Base-by-base conservation (phyloP, 2,888 invertebrate species). In the Atrina japonica region DNA sequence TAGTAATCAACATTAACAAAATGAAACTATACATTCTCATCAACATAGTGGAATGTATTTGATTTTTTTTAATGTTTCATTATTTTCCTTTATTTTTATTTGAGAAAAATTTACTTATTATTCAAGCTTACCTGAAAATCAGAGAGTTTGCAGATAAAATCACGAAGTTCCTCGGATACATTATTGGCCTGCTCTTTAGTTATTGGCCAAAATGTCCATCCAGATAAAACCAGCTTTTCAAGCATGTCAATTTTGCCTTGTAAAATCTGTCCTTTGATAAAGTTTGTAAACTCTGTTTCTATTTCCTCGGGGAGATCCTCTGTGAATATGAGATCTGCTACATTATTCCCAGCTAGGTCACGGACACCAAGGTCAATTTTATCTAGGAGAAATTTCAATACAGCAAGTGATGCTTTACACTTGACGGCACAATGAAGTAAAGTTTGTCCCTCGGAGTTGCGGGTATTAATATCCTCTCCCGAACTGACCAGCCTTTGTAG, bases 391-490 rank as follows among this genome's bases (percentile, higher is more conserved):
- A 80, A 70, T 60, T 80, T 81, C 63, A 85, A 76, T 3, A 82
- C 75, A 16, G 72, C 73, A 1, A 76, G 65, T 5, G 77, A 74
- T 53, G 72, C 81, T n/a, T 78, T 41, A 27, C 74, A 74, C 11
- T 63, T 65, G 6, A 83, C 80, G 25, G 83, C 85, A 16, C 74
- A 47, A 60, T 83, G 83, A 23, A 85, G 77, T 16, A 80, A 72
- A 16, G 79, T 80, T 69, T 76, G 74, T 7, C 84, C 84, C 45
- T 76, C 73, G 16, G 66, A 14, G 49, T 79, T 77, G 66, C 81
- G 55, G 14, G 68, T 25, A 6, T 64, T 70, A 18, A 70, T 52
- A 25, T 80, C 78, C 45, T 72, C 71, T n/a, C 67, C 76, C 21
- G 41, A 61, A 1, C 73, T 66, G 7, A 82, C 52, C 11, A 76